Base-by-base conservation (phyloP, 2,113 vertebrate genomes). In the Thamnaconus septentrionalis region DNA sequence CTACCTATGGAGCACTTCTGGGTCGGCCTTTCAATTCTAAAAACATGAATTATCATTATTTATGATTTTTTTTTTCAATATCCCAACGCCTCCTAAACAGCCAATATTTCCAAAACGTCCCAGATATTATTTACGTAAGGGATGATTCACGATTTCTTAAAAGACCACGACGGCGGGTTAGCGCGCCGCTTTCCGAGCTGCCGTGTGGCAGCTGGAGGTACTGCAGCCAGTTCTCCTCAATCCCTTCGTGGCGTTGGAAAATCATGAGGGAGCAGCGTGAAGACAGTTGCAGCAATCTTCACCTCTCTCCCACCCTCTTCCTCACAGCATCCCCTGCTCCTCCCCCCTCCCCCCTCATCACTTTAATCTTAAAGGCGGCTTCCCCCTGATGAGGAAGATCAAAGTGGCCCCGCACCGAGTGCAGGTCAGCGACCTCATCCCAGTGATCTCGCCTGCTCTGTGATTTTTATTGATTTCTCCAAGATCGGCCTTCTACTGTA, bases 291-390 rank as follows among this genome's bases (percentile, higher is more conserved):
- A 72, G 54, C 66, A 61, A 83, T 80, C 81, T 78, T 82, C 76
- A 78, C 77, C 75, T 69, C 76, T 74, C 70, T 55, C 43, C 31
- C 59, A 69, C 50, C 66, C 54, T 61, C 40, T 46, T 78, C 71
- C 18, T 31, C 18, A 31, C 18, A 31, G 18, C 18, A 31, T 31
- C 18, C 18, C 18, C 4, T 50, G 10, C 53, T 42, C 71, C 66
- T 80, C 79, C 74, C 53, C 69, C 75, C 68, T 3, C 57, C 72
- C 73, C 58, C 73, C 71, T 75, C 71, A 69, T 61, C 71, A 56
- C 84, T 87, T 87, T 78, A 80, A 85, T 87, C 85, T 83, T 74
- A 78, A 83, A 78, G 78, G 75, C 56, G 60, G 64, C 75, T 71
- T 73, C 64, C 73, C 70, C 18, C 61, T 79, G 79, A 88, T 84